Conservation (phyloP, 2,888 invertebrate genomes). For the Meliscaeva auricollis region DNA sequence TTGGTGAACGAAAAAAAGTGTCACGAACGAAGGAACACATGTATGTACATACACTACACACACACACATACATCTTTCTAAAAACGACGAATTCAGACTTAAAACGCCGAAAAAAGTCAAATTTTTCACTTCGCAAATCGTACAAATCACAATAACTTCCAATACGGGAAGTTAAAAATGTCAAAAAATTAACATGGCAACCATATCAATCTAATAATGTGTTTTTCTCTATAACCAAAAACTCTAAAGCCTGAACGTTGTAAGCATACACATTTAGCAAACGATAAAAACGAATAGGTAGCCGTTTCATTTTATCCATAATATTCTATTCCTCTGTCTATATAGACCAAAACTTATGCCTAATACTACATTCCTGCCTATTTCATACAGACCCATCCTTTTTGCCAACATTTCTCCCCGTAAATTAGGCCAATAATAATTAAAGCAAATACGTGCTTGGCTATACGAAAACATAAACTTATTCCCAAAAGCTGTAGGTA, state of each 20-base stretch:
- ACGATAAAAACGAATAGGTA: slow-evolving; percentile 45
- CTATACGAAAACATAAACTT: slow-evolving; percentile 38
- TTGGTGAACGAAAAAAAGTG: too few species aligned
- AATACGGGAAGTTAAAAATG: too few species aligned
- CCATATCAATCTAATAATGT: not conserved
- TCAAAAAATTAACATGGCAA: not conserved
- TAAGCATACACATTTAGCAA: slow-evolving; percentile 34
- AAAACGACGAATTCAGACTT: too few species aligned
- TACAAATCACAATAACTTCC: too few species aligned
- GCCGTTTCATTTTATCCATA: not conserved
- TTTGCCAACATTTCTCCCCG: not conserved
- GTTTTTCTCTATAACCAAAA: not conserved
- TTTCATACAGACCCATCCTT: not conserved
- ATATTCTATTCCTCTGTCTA: slow-evolving; percentile 3
- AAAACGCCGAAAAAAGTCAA: too few species aligned
- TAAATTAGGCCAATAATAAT: slow-evolving; percentile 81
- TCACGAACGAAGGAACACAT: too few species aligned
- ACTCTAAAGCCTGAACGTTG: slow-evolving; percentile 10
- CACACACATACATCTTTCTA: too few species aligned
- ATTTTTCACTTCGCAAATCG: too few species aligned
- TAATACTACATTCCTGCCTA: not conserved
- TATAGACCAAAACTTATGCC: not conserved
- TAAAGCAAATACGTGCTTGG: slow-evolving; percentile 80
- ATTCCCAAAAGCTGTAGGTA: not conserved
- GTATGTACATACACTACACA: too few species aligned